Base-by-base conservation (phyloP, 1,140 invertebrate genomes). In the Eciton burchellii region DNA sequence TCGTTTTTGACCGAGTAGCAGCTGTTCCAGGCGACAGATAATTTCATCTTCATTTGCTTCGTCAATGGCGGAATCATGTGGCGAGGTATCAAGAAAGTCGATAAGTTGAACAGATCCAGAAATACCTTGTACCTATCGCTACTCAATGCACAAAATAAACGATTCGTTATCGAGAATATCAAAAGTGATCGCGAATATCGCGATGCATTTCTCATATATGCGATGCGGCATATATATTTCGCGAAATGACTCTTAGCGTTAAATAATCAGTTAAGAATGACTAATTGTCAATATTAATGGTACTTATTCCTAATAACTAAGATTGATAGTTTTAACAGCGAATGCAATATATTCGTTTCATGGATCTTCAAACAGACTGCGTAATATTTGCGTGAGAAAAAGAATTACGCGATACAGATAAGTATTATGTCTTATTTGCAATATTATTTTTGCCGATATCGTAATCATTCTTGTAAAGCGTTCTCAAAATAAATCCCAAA, bases 41-140 rank as follows among this genome's bases (percentile, higher is more conserved):
- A 86, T 65, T 94, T 93, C 2, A 88, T 93, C 87, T 95, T 96
- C 96, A 97, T 98, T 41, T 95, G 92, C 41, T 95, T 95, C 5
- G 96, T 97, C 26, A 99, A 94, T 0, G 97, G 97, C 0, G 99
- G 99, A 84, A 99, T 98, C 77, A 97, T 96, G n/a, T 96, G 95
- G 6, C 98, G 95, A 4, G 99, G 99, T 88, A 99, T 97, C 60
- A 99, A 92, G 93, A 99, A 99, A 0, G 99, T 99, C 0, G 98
- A 99, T 52, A 99, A 93, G 92, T 99, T 99, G 95, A 99, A 99
- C 14, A 99, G 94, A 92, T 99, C 99, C 87, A 99, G 93, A 92
- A 99, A 99, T 4, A 99, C 98, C 94, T 99, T 99, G 95, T 99
- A 99, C 1, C 98, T 97, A 93, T 99, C 99, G 93, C 99, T 99